Evolutionary conservation across 2,888 invertebrate species (phyloP), one percentile per base, ranked within the genome.

Genomic region (Drosophila eohydei): DNA sequence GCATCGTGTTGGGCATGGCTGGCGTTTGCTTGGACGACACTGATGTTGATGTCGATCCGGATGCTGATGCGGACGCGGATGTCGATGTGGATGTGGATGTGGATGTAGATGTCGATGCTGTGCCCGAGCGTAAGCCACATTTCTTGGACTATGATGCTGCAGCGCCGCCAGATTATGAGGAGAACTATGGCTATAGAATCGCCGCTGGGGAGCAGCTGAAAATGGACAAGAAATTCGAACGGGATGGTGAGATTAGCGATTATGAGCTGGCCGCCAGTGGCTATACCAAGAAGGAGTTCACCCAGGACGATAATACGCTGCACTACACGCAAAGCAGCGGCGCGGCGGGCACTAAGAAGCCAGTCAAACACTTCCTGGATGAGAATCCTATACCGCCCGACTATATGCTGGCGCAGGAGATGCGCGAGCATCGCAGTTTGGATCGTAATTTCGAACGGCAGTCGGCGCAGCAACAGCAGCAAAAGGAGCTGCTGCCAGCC

Each of bases 101-200:
- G 4, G 90, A 87, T n/a, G 85, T 82, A 3, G 87, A 90, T 67
- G 83, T 92, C 7, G 92, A 92, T 64, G 90, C 88, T 36, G 92
- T 92, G 5, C 79, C 91, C 9, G 91, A 93, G 54, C 94, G 94
- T 80, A 94, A 94, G 80, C 94, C 94, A 30, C 95, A 95, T 91
- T 95, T 95, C 83, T 93, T 95, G 55, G 95, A 95, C 83, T 95
- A 95, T 81, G 95, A 95, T 91, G 94, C 94, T 66, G 94, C 94
- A 58, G 93, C 94, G 56, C 94, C 94, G 63, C 94, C 94, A 62
- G 94, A 94, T 28, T 92, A 92, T 69, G 90, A 92, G 30, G 92
- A 92, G 38, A 80, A 76, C 60, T 76, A 71, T 46, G 76, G 74
- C 41, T 71, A 77, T 46, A 51, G 81, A 2, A 57, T 75, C 0